A percentile compares a stretch with the other conserved stretches of the same genome.
Conservation (phyloP, 2,113 vertebrate genomes). For the Scopus umbretta region DNA sequence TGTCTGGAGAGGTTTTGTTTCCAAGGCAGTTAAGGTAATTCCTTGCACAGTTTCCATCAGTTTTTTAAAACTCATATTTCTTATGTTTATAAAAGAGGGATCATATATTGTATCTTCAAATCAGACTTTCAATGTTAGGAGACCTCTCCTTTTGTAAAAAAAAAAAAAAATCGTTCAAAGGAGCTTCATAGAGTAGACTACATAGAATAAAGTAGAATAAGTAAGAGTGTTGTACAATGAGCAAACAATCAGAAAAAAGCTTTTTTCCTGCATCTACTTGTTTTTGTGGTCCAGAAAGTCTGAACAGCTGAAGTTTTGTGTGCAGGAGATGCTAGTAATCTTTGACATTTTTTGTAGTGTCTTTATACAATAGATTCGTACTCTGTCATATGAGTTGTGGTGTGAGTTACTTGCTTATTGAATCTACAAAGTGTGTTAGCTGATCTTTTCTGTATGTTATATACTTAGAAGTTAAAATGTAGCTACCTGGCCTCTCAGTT, state of each 20-base stretch:
- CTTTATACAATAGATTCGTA: background rate
- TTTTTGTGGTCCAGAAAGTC: background rate
- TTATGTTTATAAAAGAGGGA: background rate
- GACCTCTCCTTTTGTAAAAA: background rate
- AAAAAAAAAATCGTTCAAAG: background rate
- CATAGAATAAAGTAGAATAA: background rate
- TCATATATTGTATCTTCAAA: background rate
- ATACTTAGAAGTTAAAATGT: background rate
- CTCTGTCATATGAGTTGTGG: background rate
- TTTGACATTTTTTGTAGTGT: background rate
- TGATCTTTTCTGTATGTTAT: background rate
- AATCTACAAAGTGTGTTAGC: accelerated
- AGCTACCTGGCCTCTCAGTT: accelerated
- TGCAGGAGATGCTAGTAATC: background rate
- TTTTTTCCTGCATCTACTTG: background rate
- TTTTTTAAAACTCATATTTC: background rate
- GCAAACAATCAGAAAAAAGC: background rate
- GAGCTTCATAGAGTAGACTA: background rate
- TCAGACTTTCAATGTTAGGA: background rate
- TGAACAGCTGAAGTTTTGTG: background rate
- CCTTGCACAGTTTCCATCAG: background rate
- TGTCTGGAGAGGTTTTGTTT: background rate
- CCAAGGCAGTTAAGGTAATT: background rate
- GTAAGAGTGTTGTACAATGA: background rate
- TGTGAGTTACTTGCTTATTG: background rate